Conservation (phyloP, 2,113 vertebrate species). For the Leptobrachium leishanense region DNA sequence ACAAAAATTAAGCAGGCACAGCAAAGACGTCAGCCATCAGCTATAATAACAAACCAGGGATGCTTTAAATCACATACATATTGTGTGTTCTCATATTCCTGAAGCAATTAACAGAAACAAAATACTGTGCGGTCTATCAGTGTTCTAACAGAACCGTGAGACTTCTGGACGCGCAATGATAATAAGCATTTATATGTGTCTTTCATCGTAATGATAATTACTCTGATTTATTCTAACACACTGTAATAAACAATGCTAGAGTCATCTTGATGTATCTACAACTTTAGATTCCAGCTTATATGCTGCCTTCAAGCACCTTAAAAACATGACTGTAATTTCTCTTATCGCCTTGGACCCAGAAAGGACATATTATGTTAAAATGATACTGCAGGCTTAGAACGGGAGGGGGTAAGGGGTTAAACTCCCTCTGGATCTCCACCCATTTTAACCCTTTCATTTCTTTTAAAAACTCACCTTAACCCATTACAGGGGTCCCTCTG, state of each 20-base stretch:
- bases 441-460: too few species aligned
- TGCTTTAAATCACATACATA: constrained; percentile 51
- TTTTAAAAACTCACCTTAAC: too few species aligned
- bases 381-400: too few species aligned
- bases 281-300: background rate
- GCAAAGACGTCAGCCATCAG: constrained; percentile 49
- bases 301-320: background rate
- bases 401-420: too few species aligned
- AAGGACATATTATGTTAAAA: too few species aligned
- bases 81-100: constrained; percentile 17
- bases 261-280: constrained; percentile 5
- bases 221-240: constrained; percentile 24
- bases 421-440: too few species aligned
- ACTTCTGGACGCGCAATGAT: background rate
- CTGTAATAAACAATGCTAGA: background rate
- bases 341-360: too few species aligned
- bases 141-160: background rate
- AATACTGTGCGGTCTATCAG: background rate
- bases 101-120: constrained; percentile 26
- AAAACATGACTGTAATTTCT: too few species aligned
- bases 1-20: constrained; percentile 50
- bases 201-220: constrained; percentile 28
- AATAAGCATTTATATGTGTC: constrained; percentile 29
- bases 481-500: too few species aligned
- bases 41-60: constrained; percentile 1